These are phyloP conservation scores for Ceratina calcarata DNA, from an alignment of 1,140 invertebrate species.

Conservation along the genomic window DNA sequence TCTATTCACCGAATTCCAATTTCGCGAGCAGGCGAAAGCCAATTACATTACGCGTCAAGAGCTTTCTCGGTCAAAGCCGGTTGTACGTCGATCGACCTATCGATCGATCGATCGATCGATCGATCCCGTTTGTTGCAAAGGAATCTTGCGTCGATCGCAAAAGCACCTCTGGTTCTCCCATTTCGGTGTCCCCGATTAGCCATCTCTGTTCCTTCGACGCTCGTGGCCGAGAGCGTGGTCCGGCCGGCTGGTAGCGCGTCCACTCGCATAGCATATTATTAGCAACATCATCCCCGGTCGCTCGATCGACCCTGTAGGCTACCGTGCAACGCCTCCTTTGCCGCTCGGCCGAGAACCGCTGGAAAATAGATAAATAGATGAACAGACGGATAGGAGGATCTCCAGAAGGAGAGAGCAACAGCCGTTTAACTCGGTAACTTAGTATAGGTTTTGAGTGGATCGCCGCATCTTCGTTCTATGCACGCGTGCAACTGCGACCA, in stretches of 20 bases:
- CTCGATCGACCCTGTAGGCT: slow-evolving; percentile 56
- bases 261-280: slow-evolving; percentile 70
- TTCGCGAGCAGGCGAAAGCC: slow-evolving; percentile 51
- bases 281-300: slow-evolving; percentile 56
- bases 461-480: not conserved
- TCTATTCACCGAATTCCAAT: slow-evolving; percentile 60
- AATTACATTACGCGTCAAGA: slow-evolving; percentile 50
- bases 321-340: slow-evolving; percentile 54
- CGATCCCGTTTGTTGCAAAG: slow-evolving; percentile 5
- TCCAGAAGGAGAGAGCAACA: slow-evolving; percentile 17
- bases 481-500: slow-evolving; percentile 17
- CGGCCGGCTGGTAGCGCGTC: slow-evolving; percentile 60
- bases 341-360: slow-evolving; percentile 1
- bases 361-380: not conserved
- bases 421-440: slow-evolving; percentile 10
- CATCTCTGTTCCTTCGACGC: not conserved
- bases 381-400: slow-evolving; percentile 31
- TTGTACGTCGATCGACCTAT: slow-evolving; percentile 45
- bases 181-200: slow-evolving; percentile 38
- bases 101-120: slow-evolving; percentile 43
- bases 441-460: slow-evolving; percentile 19
- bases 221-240: not conserved
- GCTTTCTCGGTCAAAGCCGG: slow-evolving; percentile 55
- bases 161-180: slow-evolving; percentile 19
- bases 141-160: not conserved